These are phyloP conservation scores for Papilio aristodemus DNA, from an alignment of 1,140 invertebrate genomes.

Conservation along the genomic window DNA sequence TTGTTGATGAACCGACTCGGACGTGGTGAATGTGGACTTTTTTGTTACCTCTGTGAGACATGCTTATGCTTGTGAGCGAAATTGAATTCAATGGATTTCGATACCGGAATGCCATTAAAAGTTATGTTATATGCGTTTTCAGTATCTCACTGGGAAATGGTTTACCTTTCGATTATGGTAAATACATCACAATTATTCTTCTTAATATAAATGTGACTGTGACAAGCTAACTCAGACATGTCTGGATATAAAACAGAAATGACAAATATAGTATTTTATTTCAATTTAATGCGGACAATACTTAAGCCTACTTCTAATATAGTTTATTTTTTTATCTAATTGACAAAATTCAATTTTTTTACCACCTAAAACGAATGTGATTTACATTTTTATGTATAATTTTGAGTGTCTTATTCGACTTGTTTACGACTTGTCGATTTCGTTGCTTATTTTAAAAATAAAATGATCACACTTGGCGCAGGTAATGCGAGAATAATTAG, in stretches of 20 bases:
- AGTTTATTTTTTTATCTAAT: background rate
- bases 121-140: background rate
- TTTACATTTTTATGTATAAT: too few relatives aligned
- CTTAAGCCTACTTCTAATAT: too few relatives aligned
- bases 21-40: slow-evolving; percentile 31
- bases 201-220: too few relatives aligned
- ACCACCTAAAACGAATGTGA: background rate
- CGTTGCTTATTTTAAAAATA: slow-evolving; percentile 11
- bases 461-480: slow-evolving; percentile 2
- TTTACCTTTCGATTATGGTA: background rate
- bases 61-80: slow-evolving; percentile 24
- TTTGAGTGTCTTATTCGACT: background rate
- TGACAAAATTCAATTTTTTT: background rate
- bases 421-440: background rate
- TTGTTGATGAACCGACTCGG: slow-evolving; percentile 27
- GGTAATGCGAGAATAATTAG: slow-evolving; percentile 51
- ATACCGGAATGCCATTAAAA: slow-evolving; percentile 8
- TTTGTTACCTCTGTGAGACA: slow-evolving; percentile 17
- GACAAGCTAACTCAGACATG: too few relatives aligned
- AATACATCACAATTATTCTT: background rate
- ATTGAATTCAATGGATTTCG: slow-evolving; percentile 22
- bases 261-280: too few relatives aligned
- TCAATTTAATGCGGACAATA: too few relatives aligned
- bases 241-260: too few relatives aligned
- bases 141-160: background rate